These are phyloP conservation scores for Solenopsis invicta DNA, from an alignment of 1,140 invertebrate genomes.

Conservation along the genomic window DNA sequence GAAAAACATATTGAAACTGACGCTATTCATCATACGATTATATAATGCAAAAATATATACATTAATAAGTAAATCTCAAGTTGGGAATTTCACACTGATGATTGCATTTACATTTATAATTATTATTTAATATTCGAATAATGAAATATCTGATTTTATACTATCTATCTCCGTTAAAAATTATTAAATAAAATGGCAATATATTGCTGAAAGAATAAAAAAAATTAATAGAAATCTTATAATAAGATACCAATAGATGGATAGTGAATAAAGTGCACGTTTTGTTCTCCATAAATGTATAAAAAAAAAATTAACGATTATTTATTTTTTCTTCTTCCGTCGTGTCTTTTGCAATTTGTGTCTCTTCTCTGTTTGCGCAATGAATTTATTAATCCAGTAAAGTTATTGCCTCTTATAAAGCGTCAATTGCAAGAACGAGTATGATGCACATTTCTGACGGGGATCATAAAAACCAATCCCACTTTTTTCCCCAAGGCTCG, in stretches of 20 bases:
- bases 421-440: background rate
- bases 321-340: background rate
- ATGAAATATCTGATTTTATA: background rate
- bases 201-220: background rate
- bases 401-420: background rate
- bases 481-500: background rate
- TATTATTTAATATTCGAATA: background rate
- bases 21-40: background rate
- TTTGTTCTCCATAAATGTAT: background rate
- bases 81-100: background rate
- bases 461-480: conserved; percentile 43
- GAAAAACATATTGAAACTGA: background rate
- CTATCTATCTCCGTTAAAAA: background rate
- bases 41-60: background rate
- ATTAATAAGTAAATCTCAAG: conserved; percentile 6
- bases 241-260: conserved; percentile 1
- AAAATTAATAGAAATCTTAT: background rate
- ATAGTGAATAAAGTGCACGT: background rate
- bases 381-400: background rate
- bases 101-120: background rate
- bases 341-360: background rate
- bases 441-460: conserved; percentile 21
- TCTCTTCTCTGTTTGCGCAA: background rate
- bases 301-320: background rate
- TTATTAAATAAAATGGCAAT: background rate